Conservation (phyloP, 2,797 vertebrate genomes). For the Acipenser oxyrinchus region DNA sequence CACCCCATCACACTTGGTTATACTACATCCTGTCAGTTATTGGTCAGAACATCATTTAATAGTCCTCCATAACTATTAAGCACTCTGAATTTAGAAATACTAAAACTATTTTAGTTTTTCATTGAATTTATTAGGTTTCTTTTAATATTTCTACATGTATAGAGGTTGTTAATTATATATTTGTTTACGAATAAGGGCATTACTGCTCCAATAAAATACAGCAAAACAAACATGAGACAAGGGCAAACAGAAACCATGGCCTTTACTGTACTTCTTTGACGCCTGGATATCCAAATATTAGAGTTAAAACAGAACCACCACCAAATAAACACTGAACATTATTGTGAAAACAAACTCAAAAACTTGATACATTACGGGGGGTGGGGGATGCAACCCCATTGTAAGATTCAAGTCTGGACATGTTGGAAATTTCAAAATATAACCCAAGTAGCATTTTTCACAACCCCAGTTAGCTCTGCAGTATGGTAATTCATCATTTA, state of each 20-base stretch:
- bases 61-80: too few species aligned
- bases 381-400: slow-evolving; percentile 1
- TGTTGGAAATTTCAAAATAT: background rate
- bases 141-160: too few species aligned
- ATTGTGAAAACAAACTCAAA: background rate
- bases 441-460: background rate
- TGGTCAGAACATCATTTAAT: too few species aligned
- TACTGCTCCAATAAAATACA: too few species aligned
- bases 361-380: too few species aligned
- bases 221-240: slow-evolving; percentile 1
- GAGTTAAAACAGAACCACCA: slow-evolving; percentile 16
- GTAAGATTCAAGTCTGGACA: slow-evolving; percentile 21
- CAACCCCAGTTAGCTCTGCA: background rate
- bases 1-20: too few species aligned
- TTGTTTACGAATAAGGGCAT: too few species aligned
- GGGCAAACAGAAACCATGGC: slow-evolving; percentile 17
- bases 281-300: slow-evolving; percentile 13
- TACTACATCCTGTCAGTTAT: too few species aligned
- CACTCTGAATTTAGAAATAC: too few species aligned
- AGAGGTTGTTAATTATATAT: too few species aligned
- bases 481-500: slow-evolving; percentile 4
- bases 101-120: too few species aligned
- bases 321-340: slow-evolving; percentile 11
- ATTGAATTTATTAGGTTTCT: too few species aligned
- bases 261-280: slow-evolving; percentile 18